phyloP scores from a whole-genome alignment of 1,140 invertebrate genomes.

The Cryptotermes secundus region DNA sequence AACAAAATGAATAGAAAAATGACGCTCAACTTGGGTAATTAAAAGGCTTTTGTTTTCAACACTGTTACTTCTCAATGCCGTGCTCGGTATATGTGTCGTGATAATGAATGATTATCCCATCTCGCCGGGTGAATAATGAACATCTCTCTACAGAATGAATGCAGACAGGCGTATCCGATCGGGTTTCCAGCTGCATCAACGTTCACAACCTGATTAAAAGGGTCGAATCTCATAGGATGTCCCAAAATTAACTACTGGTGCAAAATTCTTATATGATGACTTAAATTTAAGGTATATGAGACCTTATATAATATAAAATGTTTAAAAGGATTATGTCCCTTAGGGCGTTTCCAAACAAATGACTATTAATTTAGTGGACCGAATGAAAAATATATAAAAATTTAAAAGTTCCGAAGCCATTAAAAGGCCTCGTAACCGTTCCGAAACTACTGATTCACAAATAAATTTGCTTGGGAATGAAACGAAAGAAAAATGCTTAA shows the following conservation, averaged over 20 bases:
- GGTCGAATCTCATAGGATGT: not conserved
- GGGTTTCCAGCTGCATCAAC: not conserved
- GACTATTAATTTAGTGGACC: no score
- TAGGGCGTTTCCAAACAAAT: no score
- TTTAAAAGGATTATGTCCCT: no score
- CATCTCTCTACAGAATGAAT: not conserved
- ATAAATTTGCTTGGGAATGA: no score
- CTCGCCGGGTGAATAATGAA: not conserved
- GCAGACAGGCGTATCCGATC: not conserved
- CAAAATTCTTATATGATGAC: no score
- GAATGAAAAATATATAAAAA: no score
- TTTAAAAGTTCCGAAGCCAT: no score
- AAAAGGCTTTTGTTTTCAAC: conserved; percentile 14
- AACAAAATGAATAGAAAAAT: not conserved
- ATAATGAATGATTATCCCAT: not conserved
- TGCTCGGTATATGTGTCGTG: not conserved
- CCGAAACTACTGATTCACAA: no score
- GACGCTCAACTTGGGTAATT: not conserved
- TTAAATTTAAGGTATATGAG: no score
- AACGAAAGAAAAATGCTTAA: no score
- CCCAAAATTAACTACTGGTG: not conserved
- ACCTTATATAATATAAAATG: no score
- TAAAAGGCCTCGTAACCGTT: no score
- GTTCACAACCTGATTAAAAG: not conserved
- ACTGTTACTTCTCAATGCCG: not conserved